These are phyloP conservation scores for Xiphophorus couchianus DNA, from an alignment of 2,113 vertebrate genomes.

Conservation along the genomic window DNA sequence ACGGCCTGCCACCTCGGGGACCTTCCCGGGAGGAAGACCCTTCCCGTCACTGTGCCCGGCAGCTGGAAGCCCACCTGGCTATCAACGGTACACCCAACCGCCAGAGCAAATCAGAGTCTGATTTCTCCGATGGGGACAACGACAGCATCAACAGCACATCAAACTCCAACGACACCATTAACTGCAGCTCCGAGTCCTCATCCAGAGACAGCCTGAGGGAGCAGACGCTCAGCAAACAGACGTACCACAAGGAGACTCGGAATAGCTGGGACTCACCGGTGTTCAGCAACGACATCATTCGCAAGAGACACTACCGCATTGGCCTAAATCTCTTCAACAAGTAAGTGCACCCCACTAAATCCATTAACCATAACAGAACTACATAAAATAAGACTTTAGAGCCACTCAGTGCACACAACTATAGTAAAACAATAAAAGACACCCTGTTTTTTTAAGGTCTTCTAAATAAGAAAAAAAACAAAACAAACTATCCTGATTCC, in stretches of 20 bases:
- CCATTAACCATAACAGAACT: not conserved
- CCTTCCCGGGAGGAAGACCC: slow-evolving; percentile 87
- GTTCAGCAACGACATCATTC: slow-evolving; percentile 96
- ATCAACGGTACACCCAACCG: slow-evolving; percentile 92
- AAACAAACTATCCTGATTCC: too few relatives aligned
- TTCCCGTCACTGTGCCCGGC: slow-evolving; percentile 82
- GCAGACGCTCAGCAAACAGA: slow-evolving; percentile 96
- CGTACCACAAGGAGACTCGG: slow-evolving; percentile 97
- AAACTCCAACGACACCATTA: slow-evolving; percentile 97
- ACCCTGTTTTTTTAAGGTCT: too few relatives aligned
- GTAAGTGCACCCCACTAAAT: slow-evolving; percentile 77
- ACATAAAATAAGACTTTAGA: too few relatives aligned
- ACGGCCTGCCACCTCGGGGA: slow-evolving; percentile 82
- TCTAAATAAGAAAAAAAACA: too few relatives aligned
- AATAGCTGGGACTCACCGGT: slow-evolving; percentile 99
- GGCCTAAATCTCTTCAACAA: slow-evolving; percentile 99
- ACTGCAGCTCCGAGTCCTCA: slow-evolving; percentile 96
- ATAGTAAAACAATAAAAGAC: too few relatives aligned
- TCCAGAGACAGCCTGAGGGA: slow-evolving; percentile 94
- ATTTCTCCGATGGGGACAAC: slow-evolving; percentile 96
- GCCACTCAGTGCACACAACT: too few relatives aligned
- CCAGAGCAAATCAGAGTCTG: slow-evolving; percentile 96
- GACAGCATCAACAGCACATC: slow-evolving; percentile 99
- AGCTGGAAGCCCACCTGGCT: slow-evolving; percentile 90
- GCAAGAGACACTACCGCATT: slow-evolving; percentile 95